Evolutionary conservation across 2,797 vertebrate species (phyloP).

Genomic region (Sciurus vulgaris): DNA sequence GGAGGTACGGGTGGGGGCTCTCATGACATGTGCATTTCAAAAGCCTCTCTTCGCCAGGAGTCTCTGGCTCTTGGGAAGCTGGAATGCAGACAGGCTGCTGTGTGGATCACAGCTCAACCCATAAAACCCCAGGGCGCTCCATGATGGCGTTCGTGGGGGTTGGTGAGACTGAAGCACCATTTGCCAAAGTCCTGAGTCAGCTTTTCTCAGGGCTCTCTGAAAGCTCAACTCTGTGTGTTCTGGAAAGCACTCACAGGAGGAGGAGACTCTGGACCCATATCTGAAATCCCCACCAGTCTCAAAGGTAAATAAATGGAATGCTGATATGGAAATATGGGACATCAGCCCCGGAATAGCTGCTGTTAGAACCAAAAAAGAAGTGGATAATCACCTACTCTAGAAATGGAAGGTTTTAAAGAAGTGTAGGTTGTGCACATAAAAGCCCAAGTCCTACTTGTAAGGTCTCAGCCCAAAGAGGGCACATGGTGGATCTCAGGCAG

Average conservation of each 20-base stretch:
- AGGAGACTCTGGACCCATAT: neutral
- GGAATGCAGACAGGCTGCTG: neutral
- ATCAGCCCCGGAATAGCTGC: neutral
- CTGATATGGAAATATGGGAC: neutral
- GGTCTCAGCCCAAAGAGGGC: neutral
- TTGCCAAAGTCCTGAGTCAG: fast-evolving
- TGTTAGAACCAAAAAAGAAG: neutral
- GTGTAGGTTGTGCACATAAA: neutral
- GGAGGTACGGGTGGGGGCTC: fast-evolving
- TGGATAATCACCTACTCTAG: neutral
- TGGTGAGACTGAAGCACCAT: fast-evolving
- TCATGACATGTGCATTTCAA: neutral
- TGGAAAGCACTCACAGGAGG: fast-evolving
- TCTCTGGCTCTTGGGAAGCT: neutral
- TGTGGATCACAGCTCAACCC: neutral
- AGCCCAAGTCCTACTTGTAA: neutral
- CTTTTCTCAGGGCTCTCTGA: neutral
- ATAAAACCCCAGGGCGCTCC: neutral
- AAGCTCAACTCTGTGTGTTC: fast-evolving
- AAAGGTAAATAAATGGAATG: neutral
- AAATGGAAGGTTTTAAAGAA: neutral
- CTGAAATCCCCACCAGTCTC: neutral
- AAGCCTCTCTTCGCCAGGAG: neutral
- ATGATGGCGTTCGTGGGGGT: neutral
- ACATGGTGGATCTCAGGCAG: neutral